Evolutionary conservation across 1,140 invertebrate species (phyloP).

Genomic region (Dinoponera quadriceps): DNA sequence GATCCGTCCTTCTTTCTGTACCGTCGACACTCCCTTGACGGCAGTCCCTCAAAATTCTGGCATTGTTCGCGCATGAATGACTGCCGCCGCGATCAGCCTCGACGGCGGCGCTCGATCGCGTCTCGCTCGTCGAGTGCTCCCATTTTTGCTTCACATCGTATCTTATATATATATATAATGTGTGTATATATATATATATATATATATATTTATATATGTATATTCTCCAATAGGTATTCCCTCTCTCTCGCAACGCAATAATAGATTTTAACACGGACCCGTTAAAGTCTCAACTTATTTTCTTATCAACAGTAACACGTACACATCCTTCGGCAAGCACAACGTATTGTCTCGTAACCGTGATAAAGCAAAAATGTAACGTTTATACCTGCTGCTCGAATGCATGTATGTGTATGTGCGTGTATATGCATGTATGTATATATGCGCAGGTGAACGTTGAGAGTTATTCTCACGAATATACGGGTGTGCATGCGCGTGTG

Average conservation of each 20-base stretch:
- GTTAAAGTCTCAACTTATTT: constrained; percentile 40
- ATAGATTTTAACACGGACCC: constrained; percentile 42
- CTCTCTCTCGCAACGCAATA: constrained; percentile 16
- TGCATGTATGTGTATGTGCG: background rate
- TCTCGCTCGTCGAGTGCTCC: constrained; percentile 3
- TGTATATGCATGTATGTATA: background rate
- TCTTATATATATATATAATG: constrained; percentile 26
- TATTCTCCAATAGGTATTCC: constrained; percentile 7
- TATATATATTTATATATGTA: constrained; percentile 32
- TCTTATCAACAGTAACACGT: constrained; percentile 59
- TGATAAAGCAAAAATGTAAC: constrained; percentile 64
- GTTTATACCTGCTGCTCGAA: constrained; percentile 14
- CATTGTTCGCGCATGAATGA: background rate
- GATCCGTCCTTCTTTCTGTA: too few species aligned
- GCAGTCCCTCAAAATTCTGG: background rate
- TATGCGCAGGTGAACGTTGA: too few species aligned
- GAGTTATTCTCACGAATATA: constrained; percentile 34
- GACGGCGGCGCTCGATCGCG: constrained; percentile 11
- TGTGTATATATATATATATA: constrained; percentile 35
- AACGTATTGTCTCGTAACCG: constrained; percentile 65
- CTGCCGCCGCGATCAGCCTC: background rate
- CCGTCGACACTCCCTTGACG: too few species aligned
- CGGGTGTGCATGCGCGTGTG: background rate
- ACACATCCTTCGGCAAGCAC: constrained; percentile 62
- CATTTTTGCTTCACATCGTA: constrained; percentile 21